A percentile compares a stretch with the other conserved stretches of the same genome.
phyloP scores from a whole-genome alignment of 1,140 invertebrate genomes.

The Lordiphosa clarofinis region DNA sequence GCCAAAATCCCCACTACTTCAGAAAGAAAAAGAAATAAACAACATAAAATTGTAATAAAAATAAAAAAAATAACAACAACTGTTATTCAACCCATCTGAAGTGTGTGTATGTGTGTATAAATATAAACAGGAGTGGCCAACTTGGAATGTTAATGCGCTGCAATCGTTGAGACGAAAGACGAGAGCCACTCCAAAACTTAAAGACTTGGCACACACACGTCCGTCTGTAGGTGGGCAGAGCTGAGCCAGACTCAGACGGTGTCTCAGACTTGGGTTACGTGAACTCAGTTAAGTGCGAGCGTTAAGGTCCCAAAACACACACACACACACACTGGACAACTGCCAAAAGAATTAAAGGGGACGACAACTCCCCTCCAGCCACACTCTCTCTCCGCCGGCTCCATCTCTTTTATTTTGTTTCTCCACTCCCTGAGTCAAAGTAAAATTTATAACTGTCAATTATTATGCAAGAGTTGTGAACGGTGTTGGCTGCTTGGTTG shows the following conservation, averaged over 20 bases:
- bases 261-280: neutral
- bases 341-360: constrained; percentile 60
- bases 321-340: constrained; percentile 26
- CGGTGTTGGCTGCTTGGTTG: neutral
- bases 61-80: constrained; percentile 62
- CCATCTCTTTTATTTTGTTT: constrained; percentile 8
- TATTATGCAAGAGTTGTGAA: constrained; percentile 78
- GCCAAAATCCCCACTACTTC: no score
- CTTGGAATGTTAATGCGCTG: constrained; percentile 74
- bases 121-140: constrained; percentile 74
- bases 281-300: constrained; percentile 8
- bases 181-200: constrained; percentile 16
- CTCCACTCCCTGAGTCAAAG: constrained; percentile 25
- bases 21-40: constrained; percentile 2
- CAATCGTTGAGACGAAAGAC: constrained; percentile 39
- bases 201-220: constrained; percentile 17
- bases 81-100: constrained; percentile 68
- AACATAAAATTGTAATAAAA: constrained; percentile 57
- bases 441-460: constrained; percentile 79
- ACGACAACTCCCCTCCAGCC: constrained; percentile 3
- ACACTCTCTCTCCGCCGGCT: neutral
- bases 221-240: neutral
- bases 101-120: constrained; percentile 32
- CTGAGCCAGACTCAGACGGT: constrained; percentile 3
- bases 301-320: constrained; percentile 4